phyloP scores from a whole-genome alignment of 2,888 invertebrate species.

The Drosophila mulleri region DNA sequence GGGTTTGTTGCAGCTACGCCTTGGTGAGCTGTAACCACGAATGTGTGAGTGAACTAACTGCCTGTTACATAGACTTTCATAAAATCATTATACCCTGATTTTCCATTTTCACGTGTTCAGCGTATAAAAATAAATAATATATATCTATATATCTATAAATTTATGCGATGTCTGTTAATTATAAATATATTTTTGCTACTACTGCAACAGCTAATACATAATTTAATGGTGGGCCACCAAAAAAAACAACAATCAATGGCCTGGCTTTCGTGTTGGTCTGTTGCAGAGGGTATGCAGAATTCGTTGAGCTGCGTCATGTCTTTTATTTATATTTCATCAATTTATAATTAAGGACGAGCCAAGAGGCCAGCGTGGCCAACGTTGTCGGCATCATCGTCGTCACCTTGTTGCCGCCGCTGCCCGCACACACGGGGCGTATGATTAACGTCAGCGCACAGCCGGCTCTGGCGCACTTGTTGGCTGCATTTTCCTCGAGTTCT shows the following conservation, averaged over 20 bases:
- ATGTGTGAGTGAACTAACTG: too few species aligned
- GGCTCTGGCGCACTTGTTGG: slow-evolving; percentile 65
- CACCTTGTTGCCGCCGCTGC: slow-evolving; percentile 49
- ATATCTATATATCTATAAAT: neutral
- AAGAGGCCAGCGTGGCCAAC: slow-evolving; percentile 66
- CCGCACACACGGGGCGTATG: slow-evolving; percentile 68
- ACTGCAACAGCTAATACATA: slow-evolving; percentile 41
- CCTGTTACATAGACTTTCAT: neutral
- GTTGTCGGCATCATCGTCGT: slow-evolving; percentile 55
- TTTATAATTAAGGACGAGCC: slow-evolving; percentile 78
- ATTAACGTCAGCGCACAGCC: slow-evolving; percentile 71
- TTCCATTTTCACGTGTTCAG: neutral
- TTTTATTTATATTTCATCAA: slow-evolving; percentile 64
- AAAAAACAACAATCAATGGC: too few species aligned
- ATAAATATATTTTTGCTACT: slow-evolving; percentile 41
- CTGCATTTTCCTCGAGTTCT: slow-evolving; percentile 24
- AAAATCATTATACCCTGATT: neutral
- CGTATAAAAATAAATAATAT: neutral
- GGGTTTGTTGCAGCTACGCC: too few species aligned
- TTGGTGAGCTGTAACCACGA: too few species aligned
- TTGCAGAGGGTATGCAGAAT: slow-evolving; percentile 10
- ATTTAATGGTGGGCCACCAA: slow-evolving; percentile 51
- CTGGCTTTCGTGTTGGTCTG: neutral
- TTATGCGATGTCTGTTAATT: slow-evolving; percentile 1
- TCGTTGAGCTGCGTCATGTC: slow-evolving; percentile 10